Evolutionary conservation across 2,797 vertebrate species (phyloP).

Genomic region (Spinibarbus caldwelli): DNA sequence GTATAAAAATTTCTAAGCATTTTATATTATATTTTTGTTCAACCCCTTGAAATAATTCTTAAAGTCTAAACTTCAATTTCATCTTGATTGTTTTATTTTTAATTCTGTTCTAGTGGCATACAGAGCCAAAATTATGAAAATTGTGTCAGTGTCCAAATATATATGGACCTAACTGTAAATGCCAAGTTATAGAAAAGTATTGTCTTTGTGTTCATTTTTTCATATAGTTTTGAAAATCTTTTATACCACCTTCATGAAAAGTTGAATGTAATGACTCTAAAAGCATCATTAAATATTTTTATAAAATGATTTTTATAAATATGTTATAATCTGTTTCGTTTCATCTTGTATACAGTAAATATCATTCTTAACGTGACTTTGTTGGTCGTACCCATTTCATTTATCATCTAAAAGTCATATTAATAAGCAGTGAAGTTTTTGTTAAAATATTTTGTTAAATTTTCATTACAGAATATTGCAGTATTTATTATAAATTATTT

Average conservation of each 20-base stretch:
- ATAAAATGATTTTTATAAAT: background rate
- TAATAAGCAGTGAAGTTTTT: background rate
- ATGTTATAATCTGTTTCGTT: background rate
- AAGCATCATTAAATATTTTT: background rate
- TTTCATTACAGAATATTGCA: background rate
- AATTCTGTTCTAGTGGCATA: too few relatives aligned
- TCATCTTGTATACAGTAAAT: background rate
- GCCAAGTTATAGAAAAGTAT: background rate
- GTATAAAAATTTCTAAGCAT: too few relatives aligned
- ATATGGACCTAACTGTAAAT: too few relatives aligned
- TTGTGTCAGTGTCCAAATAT: too few relatives aligned
- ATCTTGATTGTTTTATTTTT: too few relatives aligned
- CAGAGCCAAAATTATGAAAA: too few relatives aligned
- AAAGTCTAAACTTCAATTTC: too few relatives aligned
- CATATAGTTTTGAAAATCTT: background rate
- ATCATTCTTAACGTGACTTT: background rate
- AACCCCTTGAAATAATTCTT: too few relatives aligned
- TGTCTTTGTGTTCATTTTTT: background rate
- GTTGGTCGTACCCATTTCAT: background rate
- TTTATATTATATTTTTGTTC: too few relatives aligned
- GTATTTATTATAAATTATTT: background rate
- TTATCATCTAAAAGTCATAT: background rate
- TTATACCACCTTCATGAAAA: background rate
- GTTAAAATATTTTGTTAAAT: background rate
- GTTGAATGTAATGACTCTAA: background rate